A percentile compares a stretch with the other conserved stretches of the same genome.
phyloP scores from a whole-genome alignment of 92 coral and sea anemone species.

The Porites divaricata region DNA sequence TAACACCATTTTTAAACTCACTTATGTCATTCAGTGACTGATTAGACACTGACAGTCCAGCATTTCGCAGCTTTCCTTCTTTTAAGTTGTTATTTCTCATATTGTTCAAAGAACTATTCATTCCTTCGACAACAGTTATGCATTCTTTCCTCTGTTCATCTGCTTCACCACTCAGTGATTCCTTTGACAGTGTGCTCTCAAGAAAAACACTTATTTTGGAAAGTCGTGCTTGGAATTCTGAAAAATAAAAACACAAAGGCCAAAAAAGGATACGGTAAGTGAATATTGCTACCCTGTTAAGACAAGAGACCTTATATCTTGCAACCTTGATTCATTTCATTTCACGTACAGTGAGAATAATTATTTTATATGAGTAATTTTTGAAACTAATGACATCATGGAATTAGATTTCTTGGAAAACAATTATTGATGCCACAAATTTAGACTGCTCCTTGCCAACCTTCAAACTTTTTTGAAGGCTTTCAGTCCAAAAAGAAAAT shows the following conservation, averaged over 20 bases:
- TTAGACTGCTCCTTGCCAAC: no score
- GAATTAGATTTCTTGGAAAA: no score
- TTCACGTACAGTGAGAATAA: no score
- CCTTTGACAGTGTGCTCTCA: constrained; percentile 76
- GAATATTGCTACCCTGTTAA: background rate
- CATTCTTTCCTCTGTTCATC: constrained; percentile 80
- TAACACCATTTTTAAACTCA: constrained; percentile 46
- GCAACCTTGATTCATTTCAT: no score
- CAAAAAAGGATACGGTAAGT: background rate
- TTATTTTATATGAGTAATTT: no score
- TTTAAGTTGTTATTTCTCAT: constrained; percentile 44
- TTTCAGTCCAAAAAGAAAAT: no score
- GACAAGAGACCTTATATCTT: no score
- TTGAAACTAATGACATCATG: no score
- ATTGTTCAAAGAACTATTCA: constrained; percentile 70
- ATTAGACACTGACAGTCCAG: constrained; percentile 78
- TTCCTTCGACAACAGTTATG: constrained; percentile 64
- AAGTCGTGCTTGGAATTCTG: constrained; percentile 74
- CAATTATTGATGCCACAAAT: no score
- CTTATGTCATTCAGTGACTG: constrained; percentile 69
- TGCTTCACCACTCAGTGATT: constrained; percentile 82
- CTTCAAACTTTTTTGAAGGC: no score
- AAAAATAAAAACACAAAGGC: background rate
- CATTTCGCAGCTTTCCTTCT: constrained; percentile 54
- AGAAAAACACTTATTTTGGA: constrained; percentile 74